These are phyloP conservation scores for Datnioides undecimradiatus DNA, from an alignment of 2,113 vertebrate genomes.

Conservation along the genomic window DNA sequence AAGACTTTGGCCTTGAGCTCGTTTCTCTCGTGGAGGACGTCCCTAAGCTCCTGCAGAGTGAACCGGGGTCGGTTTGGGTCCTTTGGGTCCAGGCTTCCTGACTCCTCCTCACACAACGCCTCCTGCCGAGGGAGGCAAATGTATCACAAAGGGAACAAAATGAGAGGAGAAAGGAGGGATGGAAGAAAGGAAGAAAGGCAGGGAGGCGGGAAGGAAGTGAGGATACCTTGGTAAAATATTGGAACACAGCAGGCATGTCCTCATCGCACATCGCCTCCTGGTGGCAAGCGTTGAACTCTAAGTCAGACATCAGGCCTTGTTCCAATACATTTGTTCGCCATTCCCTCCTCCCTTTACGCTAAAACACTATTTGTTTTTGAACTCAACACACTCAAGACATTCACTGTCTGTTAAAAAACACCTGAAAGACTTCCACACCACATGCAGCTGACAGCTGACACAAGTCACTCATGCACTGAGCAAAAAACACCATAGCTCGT, in stretches of 20 bases:
- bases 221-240: conserved; percentile 83
- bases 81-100: conserved; percentile 86
- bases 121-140: conserved; percentile 67
- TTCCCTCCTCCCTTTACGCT: conserved; percentile 40
- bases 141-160: conserved; percentile 30
- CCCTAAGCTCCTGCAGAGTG: conserved; percentile 96
- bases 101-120: conserved; percentile 87
- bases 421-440: background rate
- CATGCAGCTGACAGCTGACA: conserved; percentile 21
- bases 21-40: conserved; percentile 97
- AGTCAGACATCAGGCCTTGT: conserved; percentile 56
- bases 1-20: conserved; percentile 98
- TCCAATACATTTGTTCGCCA: conserved; percentile 40
- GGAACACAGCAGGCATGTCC: conserved; percentile 83
- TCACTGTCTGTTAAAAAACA: background rate
- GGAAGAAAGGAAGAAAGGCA: conserved; percentile 37
- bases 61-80: conserved; percentile 96
- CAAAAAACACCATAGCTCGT: background rate
- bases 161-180: conserved; percentile 2
- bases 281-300: conserved; percentile 75
- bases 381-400: conserved; percentile 11
- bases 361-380: background rate
- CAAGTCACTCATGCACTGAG: conserved; percentile 43
- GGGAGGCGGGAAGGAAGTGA: conserved; percentile 32
- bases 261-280: conserved; percentile 87